phyloP scores from a whole-genome alignment of 92 coral and sea anemone genomes.

The Chrysogorgia sp. region DNA sequence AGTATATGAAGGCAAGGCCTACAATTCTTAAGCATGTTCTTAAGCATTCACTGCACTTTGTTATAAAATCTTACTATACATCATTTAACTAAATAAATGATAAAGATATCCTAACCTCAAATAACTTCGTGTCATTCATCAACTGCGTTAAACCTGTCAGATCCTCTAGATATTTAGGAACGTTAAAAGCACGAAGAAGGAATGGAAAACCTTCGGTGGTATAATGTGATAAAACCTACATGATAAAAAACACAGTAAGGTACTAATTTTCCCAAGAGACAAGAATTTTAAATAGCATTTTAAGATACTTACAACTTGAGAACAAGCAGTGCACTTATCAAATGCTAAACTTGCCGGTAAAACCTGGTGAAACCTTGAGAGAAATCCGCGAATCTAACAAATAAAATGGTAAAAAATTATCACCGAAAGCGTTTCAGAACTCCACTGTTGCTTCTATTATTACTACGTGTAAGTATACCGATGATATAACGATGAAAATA shows the following conservation, averaged over 20 bases:
- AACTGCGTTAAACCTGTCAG: slow-evolving; percentile 93
- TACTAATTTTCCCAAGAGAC: neutral
- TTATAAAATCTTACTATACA: neutral
- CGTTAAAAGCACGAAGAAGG: slow-evolving; percentile 83
- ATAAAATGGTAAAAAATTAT: neutral
- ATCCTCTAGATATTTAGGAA: slow-evolving; percentile 91
- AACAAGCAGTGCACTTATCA: slow-evolving; percentile 95
- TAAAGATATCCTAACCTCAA: slow-evolving; percentile 63
- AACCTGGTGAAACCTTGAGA: slow-evolving; percentile 86
- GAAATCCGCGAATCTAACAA: slow-evolving; percentile 89
- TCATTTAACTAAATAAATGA: neutral
- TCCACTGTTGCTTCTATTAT: too few relatives aligned
- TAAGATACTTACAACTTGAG: slow-evolving; percentile 64
- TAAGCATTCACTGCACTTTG: neutral
- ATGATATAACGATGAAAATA: too few relatives aligned
- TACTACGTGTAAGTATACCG: too few relatives aligned
- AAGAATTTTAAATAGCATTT: too few relatives aligned
- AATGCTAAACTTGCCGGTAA: slow-evolving; percentile 96
- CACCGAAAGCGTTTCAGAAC: too few relatives aligned
- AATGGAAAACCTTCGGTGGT: slow-evolving; percentile 82
- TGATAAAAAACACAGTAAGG: neutral
- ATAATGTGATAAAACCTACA: slow-evolving; percentile 75
- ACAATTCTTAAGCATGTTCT: too few relatives aligned
- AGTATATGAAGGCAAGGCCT: too few relatives aligned
- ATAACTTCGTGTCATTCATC: slow-evolving; percentile 81